These are phyloP conservation scores for Drosophila fulvimacula DNA, from an alignment of 2,888 invertebrate species.

Conservation along the genomic window DNA sequence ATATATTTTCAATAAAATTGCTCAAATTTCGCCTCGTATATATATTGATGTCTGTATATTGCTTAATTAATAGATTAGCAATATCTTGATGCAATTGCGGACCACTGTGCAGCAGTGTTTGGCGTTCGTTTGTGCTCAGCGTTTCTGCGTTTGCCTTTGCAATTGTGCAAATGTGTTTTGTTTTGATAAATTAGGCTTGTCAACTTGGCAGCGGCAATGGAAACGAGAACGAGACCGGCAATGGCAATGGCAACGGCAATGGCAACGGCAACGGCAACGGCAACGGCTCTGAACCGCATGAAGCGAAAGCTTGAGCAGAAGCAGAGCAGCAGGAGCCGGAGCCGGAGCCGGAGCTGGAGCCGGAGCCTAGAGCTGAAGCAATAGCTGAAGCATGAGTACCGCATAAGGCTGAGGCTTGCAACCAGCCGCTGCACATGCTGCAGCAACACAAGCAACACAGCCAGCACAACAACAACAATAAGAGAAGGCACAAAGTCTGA, in stretches of 20 bases:
- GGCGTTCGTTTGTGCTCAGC: conserved; percentile 63
- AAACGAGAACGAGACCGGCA: conserved; percentile 30
- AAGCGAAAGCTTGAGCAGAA: conserved; percentile 6
- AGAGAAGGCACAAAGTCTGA: conserved; percentile 41
- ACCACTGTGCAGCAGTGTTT: conserved; percentile 57
- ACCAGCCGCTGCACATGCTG: conserved; percentile 45
- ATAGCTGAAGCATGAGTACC: conserved; percentile 22
- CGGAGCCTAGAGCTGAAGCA: not conserved
- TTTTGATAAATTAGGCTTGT: conserved; percentile 84
- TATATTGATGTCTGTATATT: no score
- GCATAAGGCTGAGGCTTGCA: conserved; percentile 44
- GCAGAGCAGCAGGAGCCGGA: not conserved
- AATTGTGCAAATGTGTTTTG: conserved; percentile 82
- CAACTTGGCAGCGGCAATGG: conserved; percentile 72
- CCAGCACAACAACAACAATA: conserved; percentile 13
- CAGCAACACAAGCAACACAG: conserved; percentile 12
- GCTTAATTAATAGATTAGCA: conserved; percentile 2
- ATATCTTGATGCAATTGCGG: conserved; percentile 1
- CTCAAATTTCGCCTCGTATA: no score
- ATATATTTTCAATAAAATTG: no score
- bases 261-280: conserved; percentile 29
- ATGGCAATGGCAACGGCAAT: no score
- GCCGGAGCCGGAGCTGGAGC: not conserved
- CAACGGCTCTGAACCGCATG: conserved; percentile 62
- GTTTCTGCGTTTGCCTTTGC: conserved; percentile 76